phyloP scores from a whole-genome alignment of 2,888 invertebrate species.

The Erebia aethiops region DNA sequence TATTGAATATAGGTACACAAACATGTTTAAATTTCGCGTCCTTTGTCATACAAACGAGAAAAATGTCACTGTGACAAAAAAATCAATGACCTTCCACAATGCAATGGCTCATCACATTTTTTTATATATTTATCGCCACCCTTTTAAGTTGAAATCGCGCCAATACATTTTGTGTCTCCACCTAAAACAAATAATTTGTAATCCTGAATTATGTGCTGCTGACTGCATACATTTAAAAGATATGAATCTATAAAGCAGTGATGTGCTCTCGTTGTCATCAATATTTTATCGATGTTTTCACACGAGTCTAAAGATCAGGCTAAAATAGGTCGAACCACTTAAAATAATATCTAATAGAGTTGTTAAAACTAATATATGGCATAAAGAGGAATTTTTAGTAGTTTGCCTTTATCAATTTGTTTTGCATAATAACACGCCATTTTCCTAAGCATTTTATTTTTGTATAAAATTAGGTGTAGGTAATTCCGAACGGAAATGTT shows the following conservation, averaged over 20 bases:
- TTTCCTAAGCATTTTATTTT: background rate
- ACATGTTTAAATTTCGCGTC: slow-evolving; percentile 63
- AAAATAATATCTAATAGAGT: slow-evolving; percentile 2
- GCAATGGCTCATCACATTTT: slow-evolving; percentile 70
- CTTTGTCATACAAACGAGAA: slow-evolving; percentile 70
- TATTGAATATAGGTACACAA: slow-evolving; percentile 51
- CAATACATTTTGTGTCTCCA: slow-evolving; percentile 78
- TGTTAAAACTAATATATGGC: slow-evolving; percentile 1
- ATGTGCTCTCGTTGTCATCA: slow-evolving; percentile 46
- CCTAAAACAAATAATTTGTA: slow-evolving; percentile 83
- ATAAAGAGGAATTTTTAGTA: background rate
- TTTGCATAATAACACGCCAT: slow-evolving; percentile 6
- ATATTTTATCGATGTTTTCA: slow-evolving; percentile 48
- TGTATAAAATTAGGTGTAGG: background rate
- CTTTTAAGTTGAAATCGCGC: slow-evolving; percentile 79
- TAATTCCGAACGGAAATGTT: background rate
- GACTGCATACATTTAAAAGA: slow-evolving; percentile 83
- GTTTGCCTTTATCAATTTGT: background rate
- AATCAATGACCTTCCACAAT: slow-evolving; percentile 58
- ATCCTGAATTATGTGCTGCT: slow-evolving; percentile 81
- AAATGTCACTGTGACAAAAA: slow-evolving; percentile 54
- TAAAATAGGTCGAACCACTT: background rate
- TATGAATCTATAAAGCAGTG: slow-evolving; percentile 78
- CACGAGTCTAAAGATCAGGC: background rate
- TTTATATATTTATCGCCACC: slow-evolving; percentile 76